phyloP scores from a whole-genome alignment of 1,140 invertebrate genomes.

The Drosophila bifasciata region DNA sequence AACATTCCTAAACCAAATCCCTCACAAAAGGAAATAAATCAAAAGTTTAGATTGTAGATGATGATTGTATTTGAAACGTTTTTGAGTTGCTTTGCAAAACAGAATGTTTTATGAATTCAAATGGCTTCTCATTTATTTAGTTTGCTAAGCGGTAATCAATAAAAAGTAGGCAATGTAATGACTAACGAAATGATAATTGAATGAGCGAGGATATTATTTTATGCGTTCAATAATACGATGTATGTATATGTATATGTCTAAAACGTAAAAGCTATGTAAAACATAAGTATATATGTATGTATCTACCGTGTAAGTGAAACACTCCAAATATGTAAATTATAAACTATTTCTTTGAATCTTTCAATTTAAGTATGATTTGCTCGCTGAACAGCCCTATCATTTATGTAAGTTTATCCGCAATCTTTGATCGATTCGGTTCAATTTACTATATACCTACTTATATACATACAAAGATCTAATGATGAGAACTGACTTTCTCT shows the following conservation, averaged over 20 bases:
- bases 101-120: slow-evolving; percentile 26
- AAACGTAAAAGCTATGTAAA: slow-evolving; percentile 77
- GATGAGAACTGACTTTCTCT: slow-evolving; percentile 40
- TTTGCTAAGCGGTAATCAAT: slow-evolving; percentile 45
- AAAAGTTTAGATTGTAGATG: slow-evolving; percentile 59
- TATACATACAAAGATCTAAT: slow-evolving; percentile 21
- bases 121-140: slow-evolving; percentile 50
- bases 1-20: slow-evolving; percentile 69
- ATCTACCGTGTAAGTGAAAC: slow-evolving; percentile 67
- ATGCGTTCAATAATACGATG: slow-evolving; percentile 56
- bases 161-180: slow-evolving; percentile 59
- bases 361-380: slow-evolving; percentile 57
- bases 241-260: slow-evolving; percentile 64
- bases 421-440: slow-evolving; percentile 27
- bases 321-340: slow-evolving; percentile 81
- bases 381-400: slow-evolving; percentile 4
- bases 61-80: slow-evolving; percentile 34
- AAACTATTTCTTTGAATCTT: slow-evolving; percentile 29
- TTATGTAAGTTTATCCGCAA: slow-evolving; percentile 6
- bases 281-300: slow-evolving; percentile 70
- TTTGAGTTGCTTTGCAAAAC: slow-evolving; percentile 53
- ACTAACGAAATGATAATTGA: slow-evolving; percentile 55
- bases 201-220: slow-evolving; percentile 51
- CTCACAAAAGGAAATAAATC: slow-evolving; percentile 68
- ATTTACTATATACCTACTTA: slow-evolving; percentile 22